phyloP scores from a whole-genome alignment of 2,888 invertebrate genomes.

The Tillus elongatus region DNA sequence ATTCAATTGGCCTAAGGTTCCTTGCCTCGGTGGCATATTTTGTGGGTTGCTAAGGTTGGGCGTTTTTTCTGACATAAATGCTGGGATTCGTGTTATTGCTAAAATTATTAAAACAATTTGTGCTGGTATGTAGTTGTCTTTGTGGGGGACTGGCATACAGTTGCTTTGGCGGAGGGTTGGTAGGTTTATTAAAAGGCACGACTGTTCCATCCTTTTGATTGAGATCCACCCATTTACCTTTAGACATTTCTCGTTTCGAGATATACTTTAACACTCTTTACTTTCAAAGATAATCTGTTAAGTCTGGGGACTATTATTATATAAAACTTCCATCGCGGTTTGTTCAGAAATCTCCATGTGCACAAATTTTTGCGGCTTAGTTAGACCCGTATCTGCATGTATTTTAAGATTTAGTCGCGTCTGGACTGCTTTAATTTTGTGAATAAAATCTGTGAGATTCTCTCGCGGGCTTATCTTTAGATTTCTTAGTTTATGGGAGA shows the following conservation, averaged over 20 bases:
- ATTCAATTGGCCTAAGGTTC: not conserved
- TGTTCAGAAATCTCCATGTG: not conserved
- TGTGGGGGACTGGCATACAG: not conserved
- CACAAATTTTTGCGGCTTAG: not conserved
- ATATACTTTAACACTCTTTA: not conserved
- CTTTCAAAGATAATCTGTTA: not conserved
- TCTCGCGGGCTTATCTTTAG: not conserved
- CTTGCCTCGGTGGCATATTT: not conserved
- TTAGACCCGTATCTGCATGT: not conserved
- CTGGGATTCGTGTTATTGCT: too few relatives aligned
- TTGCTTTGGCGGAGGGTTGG: too few relatives aligned
- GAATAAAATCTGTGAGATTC: not conserved
- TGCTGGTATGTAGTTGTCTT: not conserved
- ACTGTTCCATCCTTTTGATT: too few relatives aligned
- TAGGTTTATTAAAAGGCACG: too few relatives aligned
- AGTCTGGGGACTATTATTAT: not conserved
- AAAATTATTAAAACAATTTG: not conserved
- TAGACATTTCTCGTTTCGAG: not conserved
- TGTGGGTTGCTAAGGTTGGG: not conserved
- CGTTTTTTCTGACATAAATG: too few relatives aligned
- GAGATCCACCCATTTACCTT: too few relatives aligned
- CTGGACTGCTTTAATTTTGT: not conserved
- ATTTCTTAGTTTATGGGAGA: not conserved
- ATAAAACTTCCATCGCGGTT: not conserved
- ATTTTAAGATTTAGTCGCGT: not conserved